These are phyloP conservation scores for Manduca sexta DNA, from an alignment of 1,140 invertebrate genomes.

Conservation along the genomic window DNA sequence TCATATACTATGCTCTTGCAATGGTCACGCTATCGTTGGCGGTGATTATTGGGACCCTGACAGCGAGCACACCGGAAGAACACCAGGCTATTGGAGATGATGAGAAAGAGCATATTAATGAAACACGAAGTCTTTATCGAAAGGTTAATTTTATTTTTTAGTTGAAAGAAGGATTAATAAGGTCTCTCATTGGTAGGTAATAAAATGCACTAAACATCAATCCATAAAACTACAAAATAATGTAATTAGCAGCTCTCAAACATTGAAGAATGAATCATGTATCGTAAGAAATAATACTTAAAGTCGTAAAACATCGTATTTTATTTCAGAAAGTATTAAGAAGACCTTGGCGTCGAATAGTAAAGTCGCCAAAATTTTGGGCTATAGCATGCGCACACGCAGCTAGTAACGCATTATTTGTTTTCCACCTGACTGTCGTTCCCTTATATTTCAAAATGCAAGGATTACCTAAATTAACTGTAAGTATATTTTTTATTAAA, in stretches of 20 bases:
- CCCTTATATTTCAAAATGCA: constrained; percentile 33
- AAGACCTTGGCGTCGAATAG: constrained; percentile 37
- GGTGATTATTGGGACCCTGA: constrained; percentile 36
- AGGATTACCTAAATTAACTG: constrained; percentile 28
- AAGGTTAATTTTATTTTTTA: constrained; percentile 19
- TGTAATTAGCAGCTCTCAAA: too few species aligned
- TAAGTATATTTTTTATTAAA: constrained; percentile 14
- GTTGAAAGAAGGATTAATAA: neutral
- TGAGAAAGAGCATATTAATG: constrained; percentile 47
- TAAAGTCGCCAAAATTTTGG: constrained; percentile 36
- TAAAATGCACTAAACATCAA: too few species aligned
- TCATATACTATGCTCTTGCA: constrained; percentile 45
- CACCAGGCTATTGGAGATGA: constrained; percentile 51
- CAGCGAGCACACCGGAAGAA: constrained; percentile 35
- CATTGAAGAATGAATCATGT: too few species aligned
- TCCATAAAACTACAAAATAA: too few species aligned
- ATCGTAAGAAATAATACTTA: neutral
- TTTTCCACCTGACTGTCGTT: constrained; percentile 42
- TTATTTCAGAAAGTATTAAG: constrained; percentile 30
- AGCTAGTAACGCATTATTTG: constrained; percentile 32
- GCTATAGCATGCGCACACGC: constrained; percentile 32
- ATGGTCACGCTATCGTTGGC: constrained; percentile 46
- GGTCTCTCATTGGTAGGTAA: too few species aligned
- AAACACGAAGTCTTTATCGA: constrained; percentile 27
- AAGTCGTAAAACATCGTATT: neutral